Evolutionary conservation across 2,888 invertebrate species (phyloP), one percentile per base, ranked within the genome.

Genomic region (Ornithoptera alexandrae): DNA sequence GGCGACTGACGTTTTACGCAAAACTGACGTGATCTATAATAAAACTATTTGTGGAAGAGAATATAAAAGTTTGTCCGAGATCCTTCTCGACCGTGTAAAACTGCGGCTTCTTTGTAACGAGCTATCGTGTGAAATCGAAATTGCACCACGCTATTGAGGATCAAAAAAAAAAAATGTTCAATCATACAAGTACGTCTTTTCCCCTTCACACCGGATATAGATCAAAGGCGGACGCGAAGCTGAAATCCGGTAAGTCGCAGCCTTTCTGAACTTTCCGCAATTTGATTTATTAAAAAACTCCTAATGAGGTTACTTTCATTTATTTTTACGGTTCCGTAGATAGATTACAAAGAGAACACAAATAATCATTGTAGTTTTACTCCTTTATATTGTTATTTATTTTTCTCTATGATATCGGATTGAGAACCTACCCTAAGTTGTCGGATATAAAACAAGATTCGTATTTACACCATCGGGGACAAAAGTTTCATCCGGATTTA

Each of bases 181-280:
- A 87, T 78, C 86, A 86, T 67, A 84, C 87, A 15, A 84, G 84
- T 71, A 84, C 84, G 72, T 84, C 85, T 62, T 84, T 82, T 71
- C 82, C 78, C 74, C 79, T 79, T 59, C 74, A 80, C 58, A 75
- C 79, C 24, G 79, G 78, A 76, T 84, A 84, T 72, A 75, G 72
- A 63, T 73, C 79, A 72, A 83, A 78, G 72, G 73, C 72, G 70
- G 77, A 81, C 72, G 73, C 67, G 22, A 76, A 62, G 15, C 36
- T 50, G 22, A 62, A 67, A 67, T 20, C 56, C 6, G 67, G 70
- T 70, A 59, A 70, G 62, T 63, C 7, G 6, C 20, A 10, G 20
- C 57, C 20, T 57, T 57, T 7, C 20, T 20, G 20, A 57, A 57
- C 6, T 10, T 57, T 57, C 12, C 20, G 15, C 57, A 20, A 5